Conservation (phyloP, 2,113 vertebrate species). For the Procavia capensis region DNA sequence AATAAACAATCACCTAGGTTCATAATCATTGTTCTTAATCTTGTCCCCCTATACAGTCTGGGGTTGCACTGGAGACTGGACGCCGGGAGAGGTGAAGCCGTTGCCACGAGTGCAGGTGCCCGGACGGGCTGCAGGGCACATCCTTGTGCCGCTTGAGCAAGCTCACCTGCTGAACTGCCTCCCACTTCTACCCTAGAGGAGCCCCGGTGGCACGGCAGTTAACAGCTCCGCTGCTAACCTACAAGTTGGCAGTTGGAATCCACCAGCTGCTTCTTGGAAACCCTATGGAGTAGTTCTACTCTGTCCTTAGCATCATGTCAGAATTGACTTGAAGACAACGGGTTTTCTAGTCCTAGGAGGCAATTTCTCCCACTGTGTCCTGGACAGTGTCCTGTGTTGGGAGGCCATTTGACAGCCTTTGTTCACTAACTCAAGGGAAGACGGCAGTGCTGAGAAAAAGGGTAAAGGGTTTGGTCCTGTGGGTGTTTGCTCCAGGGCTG, state of each 20-base stretch:
- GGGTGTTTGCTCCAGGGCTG: neutral
- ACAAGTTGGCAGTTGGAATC: no score
- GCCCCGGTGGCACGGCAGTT: no score
- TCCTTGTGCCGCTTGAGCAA: neutral
- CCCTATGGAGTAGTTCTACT: no score
- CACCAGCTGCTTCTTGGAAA: no score
- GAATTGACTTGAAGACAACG: no score
- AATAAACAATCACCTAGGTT: slow-evolving; percentile 57
- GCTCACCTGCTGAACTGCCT: neutral
- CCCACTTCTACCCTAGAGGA: no score
- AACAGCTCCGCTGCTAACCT: no score
- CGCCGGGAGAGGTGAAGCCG: rapidly evolving
- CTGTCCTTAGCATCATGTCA: no score
- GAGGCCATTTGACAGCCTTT: neutral
- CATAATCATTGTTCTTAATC: slow-evolving; percentile 17
- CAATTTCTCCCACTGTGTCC: neutral
- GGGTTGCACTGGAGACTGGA: neutral
- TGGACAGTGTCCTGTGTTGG: rapidly evolving
- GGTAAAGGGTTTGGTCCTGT: rapidly evolving
- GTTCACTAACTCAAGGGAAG: rapidly evolving
- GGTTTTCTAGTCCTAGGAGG: neutral
- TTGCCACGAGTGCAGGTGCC: neutral
- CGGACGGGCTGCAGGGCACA: rapidly evolving
- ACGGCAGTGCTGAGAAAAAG: neutral
- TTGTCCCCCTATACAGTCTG: neutral